Evolutionary conservation across 2,797 vertebrate species (phyloP), one percentile per base, ranked within the genome.

Genomic region (Pipistrellus pygmaeus): DNA sequence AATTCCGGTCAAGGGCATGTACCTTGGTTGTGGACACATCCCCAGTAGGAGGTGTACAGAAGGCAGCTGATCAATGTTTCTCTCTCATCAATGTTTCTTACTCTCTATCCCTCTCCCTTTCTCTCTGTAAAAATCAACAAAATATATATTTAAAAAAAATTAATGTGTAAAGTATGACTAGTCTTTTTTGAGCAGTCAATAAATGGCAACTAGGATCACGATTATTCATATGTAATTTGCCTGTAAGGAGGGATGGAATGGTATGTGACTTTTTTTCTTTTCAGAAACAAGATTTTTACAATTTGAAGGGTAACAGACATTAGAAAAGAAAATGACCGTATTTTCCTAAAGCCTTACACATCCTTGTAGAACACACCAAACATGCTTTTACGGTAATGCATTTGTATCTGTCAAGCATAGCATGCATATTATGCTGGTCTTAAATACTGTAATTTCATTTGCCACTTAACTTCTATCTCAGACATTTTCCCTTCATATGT

Each of bases 361-460:
- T 88, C 72, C 68, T 88, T 97, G 17, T 81, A 96, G 94, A 97
- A 94, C 44, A 88, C 18, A 81, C 69, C 51, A 92, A 94, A 85
- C 64, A 85, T 93, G 71, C 76, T 92, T 96, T 95, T 96, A 93
- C 95, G 83, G 71, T 57, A 71, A 85, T 85, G 18, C n/a, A 84
- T 96, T 96, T 96, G 71, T 86, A n/a, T 95, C 90, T 96, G 86
- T 96, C 92, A 35, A 94, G 53, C 71, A 32, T 92, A 73, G 69
- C 90, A 94, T 94, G 57, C 88, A 95, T 95, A 95, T 95, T 94
- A 93, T 85, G 35, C 46, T 94, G 78, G 38, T 57, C 57, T 88
- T 94, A 96, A 96, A 92, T 84, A 94, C 84, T 95, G 85, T 96
- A 93, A 96, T 97, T 96, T 96, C n/a, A 88, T 85, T 95, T 96